phyloP scores from a whole-genome alignment of 2,888 invertebrate genomes.

The Pilophorus perplexus region DNA sequence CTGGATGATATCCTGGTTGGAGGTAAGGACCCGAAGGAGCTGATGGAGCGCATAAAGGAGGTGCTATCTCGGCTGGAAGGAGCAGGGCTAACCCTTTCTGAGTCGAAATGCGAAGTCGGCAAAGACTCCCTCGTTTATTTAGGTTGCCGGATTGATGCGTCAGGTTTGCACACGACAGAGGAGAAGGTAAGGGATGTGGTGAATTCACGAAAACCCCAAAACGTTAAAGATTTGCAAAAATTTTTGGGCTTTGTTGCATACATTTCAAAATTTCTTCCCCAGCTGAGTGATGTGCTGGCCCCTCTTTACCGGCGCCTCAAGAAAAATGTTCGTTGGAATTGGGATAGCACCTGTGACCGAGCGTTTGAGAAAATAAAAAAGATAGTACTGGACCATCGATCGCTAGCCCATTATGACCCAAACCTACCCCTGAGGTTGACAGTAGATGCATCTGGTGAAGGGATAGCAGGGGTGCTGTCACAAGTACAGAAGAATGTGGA shows the following conservation, averaged over 20 bases:
- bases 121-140: not conserved
- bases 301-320: not conserved
- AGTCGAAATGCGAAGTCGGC: constrained; percentile 6
- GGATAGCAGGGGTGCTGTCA: constrained; percentile 5
- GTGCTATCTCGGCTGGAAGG: constrained; percentile 2
- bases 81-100: constrained; percentile 6
- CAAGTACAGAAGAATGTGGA: not conserved
- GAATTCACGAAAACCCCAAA: constrained; percentile 1
- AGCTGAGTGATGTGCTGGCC: not conserved
- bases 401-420: constrained; percentile 16
- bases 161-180: constrained; percentile 35
- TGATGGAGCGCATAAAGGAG: not conserved
- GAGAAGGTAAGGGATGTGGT: not conserved
- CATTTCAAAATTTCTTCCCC: constrained; percentile 8
- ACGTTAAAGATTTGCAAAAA: constrained; percentile 1
- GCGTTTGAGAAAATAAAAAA: constrained; percentile 7
- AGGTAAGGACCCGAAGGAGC: constrained; percentile 44
- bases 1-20: constrained; percentile 48
- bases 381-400: not conserved
- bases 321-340: not conserved
- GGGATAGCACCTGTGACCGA: not conserved
- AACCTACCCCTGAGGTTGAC: constrained; percentile 14
- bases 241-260: constrained; percentile 36
- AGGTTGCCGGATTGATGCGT: constrained; percentile 18
- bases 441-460: constrained; percentile 5